These are phyloP conservation scores for Picus viridis DNA, from an alignment of 2,797 vertebrate genomes.

Conservation along the genomic window DNA sequence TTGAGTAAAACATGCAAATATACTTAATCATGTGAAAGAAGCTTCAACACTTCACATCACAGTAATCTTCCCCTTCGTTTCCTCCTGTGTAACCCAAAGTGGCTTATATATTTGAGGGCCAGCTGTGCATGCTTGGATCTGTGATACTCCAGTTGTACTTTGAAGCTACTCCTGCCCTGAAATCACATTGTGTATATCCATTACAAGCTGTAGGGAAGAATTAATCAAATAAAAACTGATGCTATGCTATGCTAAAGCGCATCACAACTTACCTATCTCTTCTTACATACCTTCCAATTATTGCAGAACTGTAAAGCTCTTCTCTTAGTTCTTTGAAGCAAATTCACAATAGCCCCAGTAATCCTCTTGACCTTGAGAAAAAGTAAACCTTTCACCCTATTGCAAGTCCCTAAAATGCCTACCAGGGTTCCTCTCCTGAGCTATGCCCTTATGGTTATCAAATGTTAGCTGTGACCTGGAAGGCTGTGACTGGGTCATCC, in stretches of 20 bases:
- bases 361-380: conserved; percentile 28
- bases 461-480: neutral
- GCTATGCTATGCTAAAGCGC: conserved; percentile 7
- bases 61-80: conserved; percentile 1
- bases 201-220: conserved; percentile 33
- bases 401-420: neutral
- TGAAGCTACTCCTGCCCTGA: conserved; percentile 46
- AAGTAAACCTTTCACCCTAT: conserved; percentile 13
- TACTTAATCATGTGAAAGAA: neutral
- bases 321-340: conserved; percentile 10
- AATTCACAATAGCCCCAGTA: conserved; percentile 20
- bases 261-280: conserved; percentile 17
- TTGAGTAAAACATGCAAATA: neutral
- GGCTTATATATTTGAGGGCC: conserved; percentile 29
- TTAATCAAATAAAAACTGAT: conserved; percentile 28
- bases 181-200: conserved; percentile 44
- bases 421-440: neutral
- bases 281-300: conserved; percentile 5
- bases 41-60: conserved; percentile 4
- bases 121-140: conserved; percentile 36
- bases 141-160: neutral
- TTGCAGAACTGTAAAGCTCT: conserved; percentile 6
- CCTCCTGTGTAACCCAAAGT: neutral
- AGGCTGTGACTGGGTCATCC: neutral
- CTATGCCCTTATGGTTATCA: neutral